Conservation (phyloP, 37 sponge, comb jelly and placozoan genomes). For the Theonella swinhoei region DNA sequence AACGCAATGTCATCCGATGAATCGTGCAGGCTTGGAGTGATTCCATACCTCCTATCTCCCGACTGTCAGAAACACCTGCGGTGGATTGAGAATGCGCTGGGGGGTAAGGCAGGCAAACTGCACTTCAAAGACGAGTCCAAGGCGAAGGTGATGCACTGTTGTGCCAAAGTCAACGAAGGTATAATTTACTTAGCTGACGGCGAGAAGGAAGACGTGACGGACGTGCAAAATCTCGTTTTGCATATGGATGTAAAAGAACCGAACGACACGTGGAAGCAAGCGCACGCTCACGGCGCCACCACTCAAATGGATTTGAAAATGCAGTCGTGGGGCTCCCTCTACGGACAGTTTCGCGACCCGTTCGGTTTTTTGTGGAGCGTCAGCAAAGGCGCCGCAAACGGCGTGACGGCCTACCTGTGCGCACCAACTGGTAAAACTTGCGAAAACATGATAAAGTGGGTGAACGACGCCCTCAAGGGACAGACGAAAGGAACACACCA, state of each 20-base stretch:
- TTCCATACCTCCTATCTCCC: constrained; percentile 41
- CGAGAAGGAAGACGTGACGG: constrained; percentile 1
- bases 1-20: no score
- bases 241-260: constrained; percentile 47
- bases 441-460: constrained; percentile 44
- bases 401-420: constrained; percentile 51
- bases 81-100: constrained; percentile 55
- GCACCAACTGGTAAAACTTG: constrained; percentile 18
- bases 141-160: constrained; percentile 48
- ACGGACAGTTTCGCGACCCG: constrained; percentile 50
- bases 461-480: constrained; percentile 22
- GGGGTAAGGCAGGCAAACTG: constrained; percentile 16
- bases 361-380: constrained; percentile 61
- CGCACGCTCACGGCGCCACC: constrained; percentile 46
- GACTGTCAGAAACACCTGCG: constrained; percentile 55
- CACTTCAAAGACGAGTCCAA: constrained; percentile 5
- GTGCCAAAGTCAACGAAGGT: constrained; percentile 34
- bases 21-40: constrained; percentile 12
- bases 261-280: constrained; percentile 53
- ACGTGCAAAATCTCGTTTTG: constrained; percentile 2
- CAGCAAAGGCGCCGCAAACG: constrained; percentile 13
- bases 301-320: constrained; percentile 21
- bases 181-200: constrained; percentile 39
- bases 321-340: constrained; percentile 52
- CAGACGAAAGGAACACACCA: constrained; percentile 29